A percentile compares a stretch with the other conserved stretches of the same genome.
phyloP scores from a whole-genome alignment of 2,888 invertebrate species.

The Microplitis deprimator region DNA sequence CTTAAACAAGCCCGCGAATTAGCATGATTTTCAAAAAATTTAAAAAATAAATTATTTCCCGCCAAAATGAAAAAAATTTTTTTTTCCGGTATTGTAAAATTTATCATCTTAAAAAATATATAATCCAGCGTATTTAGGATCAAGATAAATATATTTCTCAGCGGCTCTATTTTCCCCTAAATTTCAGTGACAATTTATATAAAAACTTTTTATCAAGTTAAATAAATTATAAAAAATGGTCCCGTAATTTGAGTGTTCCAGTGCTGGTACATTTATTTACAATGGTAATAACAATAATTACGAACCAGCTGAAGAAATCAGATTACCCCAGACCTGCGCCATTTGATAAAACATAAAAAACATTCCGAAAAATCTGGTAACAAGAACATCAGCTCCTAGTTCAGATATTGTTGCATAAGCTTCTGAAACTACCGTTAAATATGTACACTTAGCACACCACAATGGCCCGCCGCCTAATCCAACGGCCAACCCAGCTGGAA shows the following conservation, averaged over 20 bases:
- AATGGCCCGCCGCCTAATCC: constrained; percentile 93
- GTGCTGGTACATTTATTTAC: neutral
- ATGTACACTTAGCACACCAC: constrained; percentile 97
- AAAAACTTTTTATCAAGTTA: too few species aligned
- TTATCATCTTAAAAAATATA: too few species aligned
- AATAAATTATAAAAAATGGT: too few species aligned
- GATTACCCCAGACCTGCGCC: constrained; percentile 96
- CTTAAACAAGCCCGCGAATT: too few species aligned
- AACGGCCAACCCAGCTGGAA: constrained; percentile 86
- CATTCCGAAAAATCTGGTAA: constrained; percentile 93
- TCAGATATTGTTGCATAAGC: constrained; percentile 84
- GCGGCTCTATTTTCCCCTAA: too few species aligned
- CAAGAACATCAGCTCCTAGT: constrained; percentile 81
- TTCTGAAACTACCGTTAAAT: constrained; percentile 87
- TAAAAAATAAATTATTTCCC: too few species aligned
- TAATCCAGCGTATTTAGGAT: too few species aligned
- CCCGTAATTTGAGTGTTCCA: neutral
- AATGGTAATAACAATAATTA: constrained; percentile 23
- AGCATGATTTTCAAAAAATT: too few species aligned
- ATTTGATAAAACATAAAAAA: constrained; percentile 98
- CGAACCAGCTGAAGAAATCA: constrained; percentile 88
- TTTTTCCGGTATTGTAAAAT: too few species aligned
- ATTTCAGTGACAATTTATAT: too few species aligned
- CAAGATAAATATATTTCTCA: too few species aligned
- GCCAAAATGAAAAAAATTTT: too few species aligned